These are phyloP conservation scores for Amphiprion ocellaris DNA, from an alignment of 2,113 vertebrate genomes.

Conservation along the genomic window DNA sequence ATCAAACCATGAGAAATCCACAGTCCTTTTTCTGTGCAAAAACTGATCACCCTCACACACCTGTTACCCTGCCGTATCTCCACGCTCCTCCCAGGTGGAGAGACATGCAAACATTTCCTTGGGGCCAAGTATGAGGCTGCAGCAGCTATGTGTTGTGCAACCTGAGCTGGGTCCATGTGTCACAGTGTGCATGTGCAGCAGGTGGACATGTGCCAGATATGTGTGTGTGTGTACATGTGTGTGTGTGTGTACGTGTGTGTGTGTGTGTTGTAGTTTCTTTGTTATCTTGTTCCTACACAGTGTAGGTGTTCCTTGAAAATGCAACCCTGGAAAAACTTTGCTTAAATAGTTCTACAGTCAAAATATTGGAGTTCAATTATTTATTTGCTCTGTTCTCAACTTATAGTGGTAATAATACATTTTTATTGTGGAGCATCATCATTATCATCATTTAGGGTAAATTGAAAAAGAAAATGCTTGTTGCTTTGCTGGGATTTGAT, in stretches of 20 bases:
- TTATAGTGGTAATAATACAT: too few species aligned
- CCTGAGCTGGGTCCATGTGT: conserved; percentile 53
- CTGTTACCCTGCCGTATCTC: neutral
- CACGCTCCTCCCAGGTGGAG: neutral
- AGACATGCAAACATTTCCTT: conserved; percentile 31
- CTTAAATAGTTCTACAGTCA: neutral
- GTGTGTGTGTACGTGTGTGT: neutral
- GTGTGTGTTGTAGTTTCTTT: conserved; percentile 9
- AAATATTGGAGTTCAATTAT: neutral
- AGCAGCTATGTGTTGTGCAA: conserved; percentile 45
- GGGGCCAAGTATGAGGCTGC: conserved; percentile 44
- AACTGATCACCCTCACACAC: neutral
- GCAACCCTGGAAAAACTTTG: neutral
- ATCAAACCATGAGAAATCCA: neutral
- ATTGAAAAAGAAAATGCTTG: neutral
- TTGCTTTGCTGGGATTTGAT: neutral
- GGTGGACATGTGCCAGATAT: conserved; percentile 38
- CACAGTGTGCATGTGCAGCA: conserved; percentile 28
- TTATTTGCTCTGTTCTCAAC: neutral
- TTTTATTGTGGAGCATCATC: too few species aligned
- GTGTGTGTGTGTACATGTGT: conserved; percentile 23
- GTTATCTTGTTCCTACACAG: conserved; percentile 25
- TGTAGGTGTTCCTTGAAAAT: neutral
- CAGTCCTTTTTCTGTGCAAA: neutral
- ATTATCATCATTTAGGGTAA: neutral